These are phyloP conservation scores for Eciton burchellii DNA, from an alignment of 1,140 invertebrate genomes.

Conservation along the genomic window DNA sequence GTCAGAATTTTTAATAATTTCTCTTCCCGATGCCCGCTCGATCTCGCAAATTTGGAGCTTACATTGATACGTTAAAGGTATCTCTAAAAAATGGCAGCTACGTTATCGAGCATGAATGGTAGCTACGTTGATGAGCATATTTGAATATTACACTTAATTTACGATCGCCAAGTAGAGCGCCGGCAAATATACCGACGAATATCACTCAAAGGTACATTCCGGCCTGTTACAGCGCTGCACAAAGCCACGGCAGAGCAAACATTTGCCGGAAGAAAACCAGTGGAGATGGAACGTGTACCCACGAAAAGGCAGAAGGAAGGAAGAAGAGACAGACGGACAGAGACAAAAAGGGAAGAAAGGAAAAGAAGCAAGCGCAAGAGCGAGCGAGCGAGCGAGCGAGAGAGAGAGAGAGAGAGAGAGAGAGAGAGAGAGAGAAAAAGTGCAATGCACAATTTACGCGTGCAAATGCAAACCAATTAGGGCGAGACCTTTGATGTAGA, in stretches of 20 bases:
- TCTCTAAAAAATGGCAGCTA: background rate
- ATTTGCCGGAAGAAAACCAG: slow-evolving; percentile 60
- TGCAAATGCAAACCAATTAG: slow-evolving; percentile 73
- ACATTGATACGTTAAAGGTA: too few species aligned
- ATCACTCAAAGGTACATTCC: background rate
- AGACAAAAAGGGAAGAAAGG: background rate
- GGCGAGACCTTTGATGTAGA: slow-evolving; percentile 63
- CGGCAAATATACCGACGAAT: slow-evolving; percentile 34
- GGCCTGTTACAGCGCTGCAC: slow-evolving; percentile 6
- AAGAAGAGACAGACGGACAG: background rate
- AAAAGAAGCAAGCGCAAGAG: background rate
- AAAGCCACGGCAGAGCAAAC: slow-evolving; percentile 40
- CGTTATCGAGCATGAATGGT: background rate
- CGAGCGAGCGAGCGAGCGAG: background rate
- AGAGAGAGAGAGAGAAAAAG: slow-evolving; percentile 4
- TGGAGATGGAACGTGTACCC: background rate
- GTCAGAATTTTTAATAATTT: background rate
- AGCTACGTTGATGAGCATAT: slow-evolving; percentile 37
- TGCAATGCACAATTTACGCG: slow-evolving; percentile 65
- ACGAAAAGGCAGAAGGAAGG: background rate
- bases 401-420: background rate
- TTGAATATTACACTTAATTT: slow-evolving; percentile 62
- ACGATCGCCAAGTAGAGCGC: slow-evolving; percentile 29
- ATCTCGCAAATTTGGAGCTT: background rate
- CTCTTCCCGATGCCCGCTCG: background rate